phyloP scores from a whole-genome alignment of 2,797 vertebrate genomes.

The Adelosebastes latens region DNA sequence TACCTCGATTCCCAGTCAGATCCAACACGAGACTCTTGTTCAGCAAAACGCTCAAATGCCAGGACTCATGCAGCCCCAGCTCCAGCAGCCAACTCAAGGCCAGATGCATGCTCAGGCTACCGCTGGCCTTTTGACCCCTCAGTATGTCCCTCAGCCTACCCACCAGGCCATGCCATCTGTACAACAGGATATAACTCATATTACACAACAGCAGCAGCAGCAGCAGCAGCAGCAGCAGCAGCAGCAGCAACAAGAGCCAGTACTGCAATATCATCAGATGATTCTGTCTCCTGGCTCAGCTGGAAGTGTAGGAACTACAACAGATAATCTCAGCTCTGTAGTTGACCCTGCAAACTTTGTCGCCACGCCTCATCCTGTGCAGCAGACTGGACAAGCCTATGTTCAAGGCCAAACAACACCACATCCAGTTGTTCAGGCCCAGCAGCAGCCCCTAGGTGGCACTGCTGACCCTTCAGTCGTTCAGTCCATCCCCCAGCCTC shows the following conservation, averaged over 20 bases:
- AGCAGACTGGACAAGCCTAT: constrained; percentile 63
- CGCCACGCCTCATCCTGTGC: constrained; percentile 63
- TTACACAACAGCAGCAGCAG: constrained; percentile 62
- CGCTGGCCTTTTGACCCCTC: constrained; percentile 57
- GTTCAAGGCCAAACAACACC: constrained; percentile 55
- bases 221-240: constrained; percentile 56
- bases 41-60: constrained; percentile 61
- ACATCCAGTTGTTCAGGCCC: constrained; percentile 56
- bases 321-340: constrained; percentile 43
- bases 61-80: constrained; percentile 56
- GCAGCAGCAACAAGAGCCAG: constrained; percentile 61
- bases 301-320: constrained; percentile 50
- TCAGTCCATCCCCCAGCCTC: constrained; percentile 62
- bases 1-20: constrained; percentile 46
- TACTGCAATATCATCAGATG: constrained; percentile 76
- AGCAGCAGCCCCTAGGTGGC: constrained; percentile 61
- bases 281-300: constrained; percentile 66
- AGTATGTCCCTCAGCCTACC: constrained; percentile 68
- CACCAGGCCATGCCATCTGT: constrained; percentile 67
- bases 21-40: constrained; percentile 54
- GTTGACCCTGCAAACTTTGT: constrained; percentile 58
- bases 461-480: constrained; percentile 56
- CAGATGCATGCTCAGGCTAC: constrained; percentile 59
- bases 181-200: constrained; percentile 66
- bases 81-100: constrained; percentile 62